Conservation (phyloP, 2,113 vertebrate species). For the Mesoclemmys tuberculata region DNA sequence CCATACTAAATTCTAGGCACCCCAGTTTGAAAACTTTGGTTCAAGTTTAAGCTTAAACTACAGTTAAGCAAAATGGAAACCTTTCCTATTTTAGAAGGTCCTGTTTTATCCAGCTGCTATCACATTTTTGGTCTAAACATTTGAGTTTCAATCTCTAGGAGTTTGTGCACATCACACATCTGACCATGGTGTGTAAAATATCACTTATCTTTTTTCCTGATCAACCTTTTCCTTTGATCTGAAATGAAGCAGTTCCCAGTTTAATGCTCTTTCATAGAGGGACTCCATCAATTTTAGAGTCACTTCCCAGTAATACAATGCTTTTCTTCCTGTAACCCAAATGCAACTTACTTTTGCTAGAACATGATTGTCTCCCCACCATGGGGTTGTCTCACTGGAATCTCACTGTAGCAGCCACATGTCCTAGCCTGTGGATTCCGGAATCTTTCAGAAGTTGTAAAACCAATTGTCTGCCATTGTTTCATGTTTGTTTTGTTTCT, state of each 20-base stretch:
- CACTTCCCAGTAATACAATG: neutral
- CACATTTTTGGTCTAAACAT: neutral
- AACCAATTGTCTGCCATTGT: slow-evolving; percentile 7
- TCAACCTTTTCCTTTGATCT: neutral
- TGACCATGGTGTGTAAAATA: neutral
- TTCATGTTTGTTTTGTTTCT: slow-evolving; percentile 7
- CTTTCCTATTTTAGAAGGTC: neutral
- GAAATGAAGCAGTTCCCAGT: neutral
- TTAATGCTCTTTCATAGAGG: neutral
- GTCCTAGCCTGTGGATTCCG: neutral
- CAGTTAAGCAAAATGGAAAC: neutral
- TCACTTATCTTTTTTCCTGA: neutral
- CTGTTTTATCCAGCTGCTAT: neutral
- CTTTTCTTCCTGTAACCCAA: slow-evolving; percentile 13
- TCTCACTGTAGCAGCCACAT: neutral
- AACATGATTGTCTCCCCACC: neutral
- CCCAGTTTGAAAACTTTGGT: neutral
- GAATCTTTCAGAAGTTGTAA: neutral
- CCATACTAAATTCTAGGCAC: neutral
- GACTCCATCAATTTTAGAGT: neutral
- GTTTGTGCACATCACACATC: neutral
- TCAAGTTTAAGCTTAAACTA: neutral
- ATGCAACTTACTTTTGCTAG: neutral
- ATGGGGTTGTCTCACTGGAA: slow-evolving; percentile 4
- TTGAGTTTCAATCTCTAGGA: neutral